Evolutionary conservation across 1,140 invertebrate species (phyloP).

Genomic region (Drepana arcuata): DNA sequence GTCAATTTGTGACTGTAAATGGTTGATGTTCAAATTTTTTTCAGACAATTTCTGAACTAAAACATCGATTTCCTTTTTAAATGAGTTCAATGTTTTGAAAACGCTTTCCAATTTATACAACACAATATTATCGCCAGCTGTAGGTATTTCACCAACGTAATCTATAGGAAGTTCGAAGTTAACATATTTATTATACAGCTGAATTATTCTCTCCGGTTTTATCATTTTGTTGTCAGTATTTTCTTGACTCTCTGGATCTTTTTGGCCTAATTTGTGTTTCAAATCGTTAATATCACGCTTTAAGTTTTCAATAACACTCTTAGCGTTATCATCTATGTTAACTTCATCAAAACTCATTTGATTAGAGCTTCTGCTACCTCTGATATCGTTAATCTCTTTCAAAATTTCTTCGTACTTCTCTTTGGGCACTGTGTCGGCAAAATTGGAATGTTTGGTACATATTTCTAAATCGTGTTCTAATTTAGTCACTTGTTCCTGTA

Average conservation of each 20-base stretch:
- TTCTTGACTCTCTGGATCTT: conserved; percentile 35
- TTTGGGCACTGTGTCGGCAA: conserved; percentile 41
- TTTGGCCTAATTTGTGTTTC: conserved; percentile 54
- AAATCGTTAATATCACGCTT: conserved; percentile 67
- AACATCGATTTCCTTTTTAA: conserved; percentile 56
- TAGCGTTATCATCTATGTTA: conserved; percentile 71
- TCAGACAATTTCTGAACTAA: conserved; percentile 53
- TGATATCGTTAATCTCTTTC: conserved; percentile 60
- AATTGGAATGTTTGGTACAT: conserved; percentile 25
- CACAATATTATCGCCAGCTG: conserved; percentile 43
- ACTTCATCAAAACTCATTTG: conserved; percentile 53
- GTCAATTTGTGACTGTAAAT: conserved; percentile 59
- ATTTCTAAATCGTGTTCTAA: conserved; percentile 57
- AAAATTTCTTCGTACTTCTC: conserved; percentile 60
- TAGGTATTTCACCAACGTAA: conserved; percentile 56
- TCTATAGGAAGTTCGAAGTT: conserved; percentile 62
- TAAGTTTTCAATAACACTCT: conserved; percentile 66
- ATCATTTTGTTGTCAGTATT: conserved; percentile 37
- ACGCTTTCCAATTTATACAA: conserved; percentile 50
- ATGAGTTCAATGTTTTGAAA: conserved; percentile 53
- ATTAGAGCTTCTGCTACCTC: conserved; percentile 43
- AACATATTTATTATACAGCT: conserved; percentile 67
- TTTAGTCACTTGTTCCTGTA: conserved; percentile 64
- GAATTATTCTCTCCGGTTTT: conserved; percentile 59
- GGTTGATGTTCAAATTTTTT: conserved; percentile 45